Evolutionary conservation across 2,888 invertebrate genomes (phyloP).

Genomic region (Lypha dubia): DNA sequence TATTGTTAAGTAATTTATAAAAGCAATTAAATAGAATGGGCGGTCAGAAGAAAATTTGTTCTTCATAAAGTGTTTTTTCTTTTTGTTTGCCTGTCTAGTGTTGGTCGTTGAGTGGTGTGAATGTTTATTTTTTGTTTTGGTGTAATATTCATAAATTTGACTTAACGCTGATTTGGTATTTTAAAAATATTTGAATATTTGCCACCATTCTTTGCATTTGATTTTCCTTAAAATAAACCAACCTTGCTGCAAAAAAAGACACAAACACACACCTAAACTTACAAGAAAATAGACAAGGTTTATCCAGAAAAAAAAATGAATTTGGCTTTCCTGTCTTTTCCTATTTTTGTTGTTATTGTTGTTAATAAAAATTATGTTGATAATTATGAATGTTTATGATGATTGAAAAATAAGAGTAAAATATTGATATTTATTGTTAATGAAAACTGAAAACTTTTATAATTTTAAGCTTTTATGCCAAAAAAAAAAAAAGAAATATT

Average conservation of each 20-base stretch:
- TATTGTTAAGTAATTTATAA: slow-evolving; percentile 71
- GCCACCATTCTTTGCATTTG: slow-evolving; percentile 14
- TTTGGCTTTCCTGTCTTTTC: background rate
- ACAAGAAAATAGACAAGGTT: slow-evolving; percentile 10
- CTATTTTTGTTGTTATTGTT: too few species aligned
- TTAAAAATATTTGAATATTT: slow-evolving; percentile 39
- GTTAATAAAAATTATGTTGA: slow-evolving; percentile 68
- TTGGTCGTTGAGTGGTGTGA: background rate
- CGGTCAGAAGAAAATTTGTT: slow-evolving; percentile 30
- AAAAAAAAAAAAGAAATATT: slow-evolving; percentile 47
- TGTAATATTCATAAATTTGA: slow-evolving; percentile 73
- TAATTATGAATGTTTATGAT: slow-evolving; percentile 74
- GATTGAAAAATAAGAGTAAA: slow-evolving; percentile 73
- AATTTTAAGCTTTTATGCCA: slow-evolving; percentile 3
- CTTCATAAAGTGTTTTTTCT: slow-evolving; percentile 3
- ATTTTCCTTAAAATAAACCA: background rate
- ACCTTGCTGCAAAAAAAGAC: background rate
- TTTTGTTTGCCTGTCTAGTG: background rate
- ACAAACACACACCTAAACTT: too few species aligned
- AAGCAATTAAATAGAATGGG: slow-evolving; percentile 68
- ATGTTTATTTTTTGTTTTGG: slow-evolving; percentile 59
- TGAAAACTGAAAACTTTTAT: slow-evolving; percentile 68
- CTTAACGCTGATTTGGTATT: slow-evolving; percentile 68
- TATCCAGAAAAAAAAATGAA: slow-evolving; percentile 33
- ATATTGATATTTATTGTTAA: slow-evolving; percentile 74